Percentiles rank a stretch among this genome's conserved stretches.
Conservation (phyloP, 1,140 invertebrate species). For the Brachionus angularis region DNA sequence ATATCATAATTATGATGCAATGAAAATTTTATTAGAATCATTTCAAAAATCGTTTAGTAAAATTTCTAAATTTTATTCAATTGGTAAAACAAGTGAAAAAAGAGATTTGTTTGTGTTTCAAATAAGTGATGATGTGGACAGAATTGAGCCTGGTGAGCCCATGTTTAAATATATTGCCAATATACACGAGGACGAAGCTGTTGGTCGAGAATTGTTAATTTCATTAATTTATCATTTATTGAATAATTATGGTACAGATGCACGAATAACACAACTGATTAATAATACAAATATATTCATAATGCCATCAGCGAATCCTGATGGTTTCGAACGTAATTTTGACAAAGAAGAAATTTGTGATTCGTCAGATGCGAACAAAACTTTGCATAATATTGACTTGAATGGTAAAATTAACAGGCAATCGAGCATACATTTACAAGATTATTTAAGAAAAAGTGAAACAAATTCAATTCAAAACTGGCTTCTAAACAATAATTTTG, state of each 20-base stretch:
- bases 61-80: conserved; percentile 76
- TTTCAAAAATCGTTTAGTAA: conserved; percentile 64
- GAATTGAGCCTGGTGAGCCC: conserved; percentile 63
- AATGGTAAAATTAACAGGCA: no score
- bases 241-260: conserved; percentile 5
- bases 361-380: background rate
- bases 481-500: conserved; percentile 82
- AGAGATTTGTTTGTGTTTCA: conserved; percentile 32
- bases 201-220: conserved; percentile 75
- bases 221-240: conserved; percentile 66
- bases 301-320: conserved; percentile 81
- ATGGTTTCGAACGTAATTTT: conserved; percentile 53
- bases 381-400: no score
- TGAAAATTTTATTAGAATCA: conserved; percentile 21
- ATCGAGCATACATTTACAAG: no score
- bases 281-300: conserved; percentile 75
- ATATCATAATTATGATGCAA: conserved; percentile 12
- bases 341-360: background rate
- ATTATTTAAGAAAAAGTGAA: no score
- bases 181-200: conserved; percentile 86
- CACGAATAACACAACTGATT: background rate
- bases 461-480: conserved; percentile 85
- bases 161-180: conserved; percentile 84
- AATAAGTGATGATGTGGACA: conserved; percentile 66
- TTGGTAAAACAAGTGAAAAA: conserved; percentile 75